Conservation (phyloP, 2,797 vertebrate genomes). For the Erethizon dorsatum region DNA sequence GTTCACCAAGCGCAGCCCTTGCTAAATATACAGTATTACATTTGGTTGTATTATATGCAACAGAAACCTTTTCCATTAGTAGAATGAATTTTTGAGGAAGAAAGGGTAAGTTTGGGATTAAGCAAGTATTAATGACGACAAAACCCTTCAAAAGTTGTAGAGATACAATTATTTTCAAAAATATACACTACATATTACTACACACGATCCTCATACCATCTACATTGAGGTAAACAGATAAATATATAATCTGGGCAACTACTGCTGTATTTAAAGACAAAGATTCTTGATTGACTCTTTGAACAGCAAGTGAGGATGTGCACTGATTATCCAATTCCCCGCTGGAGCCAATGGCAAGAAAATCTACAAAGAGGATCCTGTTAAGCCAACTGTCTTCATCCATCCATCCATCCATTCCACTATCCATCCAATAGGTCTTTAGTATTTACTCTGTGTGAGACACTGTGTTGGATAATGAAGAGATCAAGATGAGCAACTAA, state of each 20-base stretch:
- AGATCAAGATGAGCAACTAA: slow-evolving; percentile 49
- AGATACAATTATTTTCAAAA: slow-evolving; percentile 77
- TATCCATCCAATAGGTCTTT: background rate
- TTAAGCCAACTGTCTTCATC: background rate
- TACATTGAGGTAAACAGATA: slow-evolving; percentile 68
- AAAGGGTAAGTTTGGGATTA: slow-evolving; percentile 15
- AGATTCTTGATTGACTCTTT: slow-evolving; percentile 6
- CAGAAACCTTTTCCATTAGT: slow-evolving; percentile 22
- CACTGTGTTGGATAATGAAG: slow-evolving; percentile 49
- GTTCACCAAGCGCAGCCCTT: slow-evolving; percentile 12
- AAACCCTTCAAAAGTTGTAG: slow-evolving; percentile 51
- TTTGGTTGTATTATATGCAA: background rate
- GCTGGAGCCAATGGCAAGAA: background rate
- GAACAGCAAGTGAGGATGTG: slow-evolving; percentile 58
- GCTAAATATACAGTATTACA: slow-evolving; percentile 3
- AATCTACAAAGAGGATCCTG: slow-evolving; percentile 50
- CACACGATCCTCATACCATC: slow-evolving; percentile 14
- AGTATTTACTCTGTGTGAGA: slow-evolving; percentile 57
- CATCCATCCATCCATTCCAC: no score
- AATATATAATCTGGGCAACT: slow-evolving; percentile 71
- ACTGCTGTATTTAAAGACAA: slow-evolving; percentile 71
- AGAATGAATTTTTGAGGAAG: slow-evolving; percentile 48
- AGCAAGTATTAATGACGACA: slow-evolving; percentile 53
- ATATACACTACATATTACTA: slow-evolving; percentile 45
- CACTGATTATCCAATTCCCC: slow-evolving; percentile 15